These are phyloP conservation scores for Drosophila murphyi DNA, from an alignment of 1,140 invertebrate species.

Conservation along the genomic window DNA sequence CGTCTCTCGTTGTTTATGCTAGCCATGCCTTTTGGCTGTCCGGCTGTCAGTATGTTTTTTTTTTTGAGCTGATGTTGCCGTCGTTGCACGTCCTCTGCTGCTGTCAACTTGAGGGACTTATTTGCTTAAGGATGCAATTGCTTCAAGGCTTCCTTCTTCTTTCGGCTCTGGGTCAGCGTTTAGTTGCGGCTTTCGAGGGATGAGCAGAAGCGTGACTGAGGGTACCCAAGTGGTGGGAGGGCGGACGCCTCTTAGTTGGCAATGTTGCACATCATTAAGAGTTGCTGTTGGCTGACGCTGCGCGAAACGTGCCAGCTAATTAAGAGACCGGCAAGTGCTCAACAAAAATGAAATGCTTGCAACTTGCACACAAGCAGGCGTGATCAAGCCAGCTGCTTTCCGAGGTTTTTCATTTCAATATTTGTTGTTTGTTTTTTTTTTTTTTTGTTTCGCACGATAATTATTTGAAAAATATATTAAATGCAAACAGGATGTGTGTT, in stretches of 20 bases:
- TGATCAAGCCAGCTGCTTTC: neutral
- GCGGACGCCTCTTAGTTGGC: constrained; percentile 10
- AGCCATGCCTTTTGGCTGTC: constrained; percentile 16
- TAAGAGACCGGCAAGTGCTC: constrained; percentile 25
- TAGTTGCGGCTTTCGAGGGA: constrained; percentile 9
- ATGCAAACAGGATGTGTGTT: constrained; percentile 34
- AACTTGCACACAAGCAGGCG: too few relatives aligned
- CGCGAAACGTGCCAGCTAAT: constrained; percentile 38
- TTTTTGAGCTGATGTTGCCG: constrained; percentile 4
- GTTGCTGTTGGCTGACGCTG: constrained; percentile 20
- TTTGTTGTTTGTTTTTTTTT: neutral
- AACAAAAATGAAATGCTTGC: constrained; percentile 5
- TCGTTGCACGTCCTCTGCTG: constrained; percentile 22
- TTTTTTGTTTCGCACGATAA: neutral
- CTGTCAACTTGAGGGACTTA: constrained; percentile 57
- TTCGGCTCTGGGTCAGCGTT: constrained; percentile 48
- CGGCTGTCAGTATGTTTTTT: constrained; percentile 9
- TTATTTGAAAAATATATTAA: constrained; percentile 63
- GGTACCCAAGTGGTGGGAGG: too few relatives aligned
- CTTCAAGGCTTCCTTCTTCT: constrained; percentile 18
- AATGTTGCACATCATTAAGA: constrained; percentile 50
- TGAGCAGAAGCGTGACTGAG: neutral
- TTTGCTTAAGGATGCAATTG: constrained; percentile 55
- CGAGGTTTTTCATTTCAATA: neutral
- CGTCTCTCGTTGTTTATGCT: neutral